These are phyloP conservation scores for Strongylocentrotus purpuratus DNA, from an alignment of 35 echinoderm and acorn worm species.

Conservation along the genomic window DNA sequence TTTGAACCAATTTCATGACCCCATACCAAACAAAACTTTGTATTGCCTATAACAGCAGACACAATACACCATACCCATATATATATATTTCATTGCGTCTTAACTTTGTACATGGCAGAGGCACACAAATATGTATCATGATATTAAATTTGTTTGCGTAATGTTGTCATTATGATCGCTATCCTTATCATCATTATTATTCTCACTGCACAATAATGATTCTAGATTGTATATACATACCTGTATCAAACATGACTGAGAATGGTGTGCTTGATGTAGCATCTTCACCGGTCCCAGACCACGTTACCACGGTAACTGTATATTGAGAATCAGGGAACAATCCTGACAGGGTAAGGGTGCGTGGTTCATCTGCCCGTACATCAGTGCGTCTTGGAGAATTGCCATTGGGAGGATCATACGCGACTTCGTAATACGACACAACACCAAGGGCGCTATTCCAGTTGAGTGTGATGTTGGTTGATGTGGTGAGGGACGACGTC, in stretches of 20 bases:
- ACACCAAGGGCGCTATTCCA: not conserved
- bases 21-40: too few relatives aligned
- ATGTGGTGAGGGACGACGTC: not conserved
- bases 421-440: not conserved
- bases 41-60: too few relatives aligned
- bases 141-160: too few relatives aligned
- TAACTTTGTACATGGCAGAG: too few relatives aligned
- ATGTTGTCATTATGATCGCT: too few relatives aligned
- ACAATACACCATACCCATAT: too few relatives aligned
- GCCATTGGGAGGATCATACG: not conserved
- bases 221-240: not conserved
- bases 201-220: not conserved
- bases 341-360: not conserved
- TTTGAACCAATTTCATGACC: too few relatives aligned
- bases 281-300: not conserved
- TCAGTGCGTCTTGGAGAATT: not conserved
- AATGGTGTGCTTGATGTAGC: not conserved
- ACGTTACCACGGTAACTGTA: not conserved
- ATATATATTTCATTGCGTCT: too few relatives aligned
- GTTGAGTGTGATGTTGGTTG: not conserved
- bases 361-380: not conserved
- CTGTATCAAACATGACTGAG: not conserved
- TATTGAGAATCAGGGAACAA: not conserved
- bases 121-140: too few relatives aligned
- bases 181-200: not conserved